phyloP scores from a whole-genome alignment of 2,797 vertebrate species.

The Aselliscus stoliczkanus region DNA sequence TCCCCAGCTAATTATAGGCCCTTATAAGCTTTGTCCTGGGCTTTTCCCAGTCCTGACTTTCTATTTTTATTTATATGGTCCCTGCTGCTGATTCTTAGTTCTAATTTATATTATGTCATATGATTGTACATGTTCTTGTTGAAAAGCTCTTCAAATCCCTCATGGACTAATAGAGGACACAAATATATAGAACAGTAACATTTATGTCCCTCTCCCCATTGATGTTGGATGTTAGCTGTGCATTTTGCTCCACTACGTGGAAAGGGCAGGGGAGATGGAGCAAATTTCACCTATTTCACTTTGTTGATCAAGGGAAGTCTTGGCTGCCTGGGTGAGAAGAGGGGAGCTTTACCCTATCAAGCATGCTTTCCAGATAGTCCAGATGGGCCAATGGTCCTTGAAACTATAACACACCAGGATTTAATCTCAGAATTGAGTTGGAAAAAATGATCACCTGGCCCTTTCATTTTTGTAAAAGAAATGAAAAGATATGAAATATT shows the following conservation, averaged over 20 bases:
- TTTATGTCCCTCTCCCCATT: neutral
- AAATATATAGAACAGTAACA: neutral
- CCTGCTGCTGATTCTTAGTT: neutral
- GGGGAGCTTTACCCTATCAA: neutral
- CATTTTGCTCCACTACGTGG: neutral
- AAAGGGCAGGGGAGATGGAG: neutral
- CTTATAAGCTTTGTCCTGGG: neutral
- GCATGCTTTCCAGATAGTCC: neutral
- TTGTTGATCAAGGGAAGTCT: neutral
- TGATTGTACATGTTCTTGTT: neutral
- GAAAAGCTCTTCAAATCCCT: neutral
- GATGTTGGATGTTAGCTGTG: neutral
- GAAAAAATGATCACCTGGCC: neutral
- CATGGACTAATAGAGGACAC: neutral
- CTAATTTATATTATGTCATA: neutral
- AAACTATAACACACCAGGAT: neutral
- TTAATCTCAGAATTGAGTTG: neutral
- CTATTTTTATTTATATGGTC: conserved; percentile 17
- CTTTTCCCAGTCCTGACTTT: neutral
- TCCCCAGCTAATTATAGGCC: neutral
- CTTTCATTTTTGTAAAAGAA: conserved; percentile 31
- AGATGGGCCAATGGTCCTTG: neutral
- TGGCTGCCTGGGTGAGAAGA: neutral
- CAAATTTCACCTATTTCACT: neutral
- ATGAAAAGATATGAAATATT: neutral